These are phyloP conservation scores for Cyprinodon variegatus DNA, from an alignment of 2,113 vertebrate species.

Conservation along the genomic window DNA sequence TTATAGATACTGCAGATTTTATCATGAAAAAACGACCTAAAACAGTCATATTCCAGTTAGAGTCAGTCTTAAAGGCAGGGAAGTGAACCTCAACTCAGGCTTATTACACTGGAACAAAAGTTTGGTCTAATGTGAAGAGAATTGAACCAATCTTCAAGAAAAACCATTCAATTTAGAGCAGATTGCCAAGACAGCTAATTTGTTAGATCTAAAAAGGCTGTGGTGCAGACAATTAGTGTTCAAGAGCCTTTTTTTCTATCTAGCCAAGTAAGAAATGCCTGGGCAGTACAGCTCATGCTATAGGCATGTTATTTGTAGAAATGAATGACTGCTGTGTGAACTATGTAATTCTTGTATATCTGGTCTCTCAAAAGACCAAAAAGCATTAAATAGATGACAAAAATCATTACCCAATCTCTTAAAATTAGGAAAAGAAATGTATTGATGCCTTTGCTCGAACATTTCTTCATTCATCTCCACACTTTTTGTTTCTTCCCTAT, in stretches of 20 bases:
- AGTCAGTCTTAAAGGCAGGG: too few relatives aligned
- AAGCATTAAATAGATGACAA: background rate
- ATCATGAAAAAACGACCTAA: background rate
- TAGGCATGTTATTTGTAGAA: background rate
- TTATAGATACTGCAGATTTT: background rate
- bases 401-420: background rate
- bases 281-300: background rate
- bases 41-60: too few relatives aligned
- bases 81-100: background rate
- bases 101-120: background rate
- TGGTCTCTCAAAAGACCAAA: background rate
- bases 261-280: background rate
- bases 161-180: background rate
- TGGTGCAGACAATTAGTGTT: background rate
- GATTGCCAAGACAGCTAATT: background rate
- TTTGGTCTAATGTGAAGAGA: background rate
- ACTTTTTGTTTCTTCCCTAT: constrained; percentile 5
- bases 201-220: background rate
- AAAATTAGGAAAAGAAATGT: background rate
- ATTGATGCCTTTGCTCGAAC: background rate
- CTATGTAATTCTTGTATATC: background rate
- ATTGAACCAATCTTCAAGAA: background rate
- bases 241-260: background rate
- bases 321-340: background rate
- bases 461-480: background rate